These are phyloP conservation scores for Aporophyla lueneburgensis DNA, from an alignment of 2,888 invertebrate species.

Conservation along the genomic window DNA sequence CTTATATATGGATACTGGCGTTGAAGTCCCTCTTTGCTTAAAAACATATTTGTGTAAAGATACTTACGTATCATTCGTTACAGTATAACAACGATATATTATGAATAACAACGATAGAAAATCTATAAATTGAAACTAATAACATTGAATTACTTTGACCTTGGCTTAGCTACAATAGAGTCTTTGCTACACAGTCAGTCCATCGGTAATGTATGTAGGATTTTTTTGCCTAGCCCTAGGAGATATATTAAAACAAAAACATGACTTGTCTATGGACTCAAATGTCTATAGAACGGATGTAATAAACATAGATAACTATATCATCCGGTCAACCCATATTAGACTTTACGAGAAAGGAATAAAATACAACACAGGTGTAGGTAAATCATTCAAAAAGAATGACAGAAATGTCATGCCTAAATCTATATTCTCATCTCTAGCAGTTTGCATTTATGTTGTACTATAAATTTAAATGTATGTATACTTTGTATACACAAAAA, in stretches of 20 bases:
- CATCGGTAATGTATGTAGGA: not conserved
- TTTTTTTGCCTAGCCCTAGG: constrained; percentile 12
- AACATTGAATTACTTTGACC: constrained; percentile 37
- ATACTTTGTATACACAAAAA: constrained; percentile 55
- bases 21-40: not conserved
- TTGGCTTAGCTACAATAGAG: constrained; percentile 5
- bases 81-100: not conserved
- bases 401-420: constrained; percentile 55
- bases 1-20: too few relatives aligned
- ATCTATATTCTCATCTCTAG: constrained; percentile 15
- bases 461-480: constrained; percentile 53
- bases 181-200: too few relatives aligned
- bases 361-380: constrained; percentile 18
- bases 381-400: constrained; percentile 40
- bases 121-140: constrained; percentile 9
- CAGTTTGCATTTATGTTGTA: constrained; percentile 32
- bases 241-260: constrained; percentile 30
- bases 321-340: constrained; percentile 11
- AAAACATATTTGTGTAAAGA: not conserved
- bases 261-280: constrained; percentile 44
- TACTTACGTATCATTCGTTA: not conserved
- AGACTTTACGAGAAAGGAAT: accelerated
- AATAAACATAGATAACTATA: not conserved
- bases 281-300: constrained; percentile 20
- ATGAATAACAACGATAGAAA: not conserved